A percentile compares a stretch with the other conserved stretches of the same genome.
Conservation (phyloP, 2,888 invertebrate species). For the Drosophila rubida region DNA sequence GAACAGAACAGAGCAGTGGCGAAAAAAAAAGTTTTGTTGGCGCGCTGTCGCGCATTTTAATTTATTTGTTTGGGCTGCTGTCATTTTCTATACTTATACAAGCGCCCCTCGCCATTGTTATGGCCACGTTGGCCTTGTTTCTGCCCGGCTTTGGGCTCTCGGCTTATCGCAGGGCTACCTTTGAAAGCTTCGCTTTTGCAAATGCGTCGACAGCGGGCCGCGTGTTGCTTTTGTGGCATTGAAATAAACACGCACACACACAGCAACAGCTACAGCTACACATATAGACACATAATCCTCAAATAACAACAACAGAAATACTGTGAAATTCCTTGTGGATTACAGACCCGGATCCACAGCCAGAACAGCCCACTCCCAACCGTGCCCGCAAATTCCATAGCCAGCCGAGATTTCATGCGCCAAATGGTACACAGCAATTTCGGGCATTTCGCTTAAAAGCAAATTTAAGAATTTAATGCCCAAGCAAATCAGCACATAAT, state of each 20-base stretch:
- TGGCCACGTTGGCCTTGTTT: constrained; percentile 41
- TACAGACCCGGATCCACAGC: constrained; percentile 63
- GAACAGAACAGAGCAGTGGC: constrained; percentile 11
- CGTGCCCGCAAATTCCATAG: constrained; percentile 42
- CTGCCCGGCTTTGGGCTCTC: constrained; percentile 40
- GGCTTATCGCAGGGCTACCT: constrained; percentile 73
- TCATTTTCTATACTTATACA: constrained; percentile 67
- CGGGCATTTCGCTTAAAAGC: constrained; percentile 46
- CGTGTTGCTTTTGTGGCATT: constrained; percentile 73
- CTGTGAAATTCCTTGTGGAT: constrained; percentile 80
- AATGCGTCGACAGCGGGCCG: constrained; percentile 69
- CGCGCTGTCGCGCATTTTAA: constrained; percentile 82
- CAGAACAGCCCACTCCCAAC: constrained; percentile 21
- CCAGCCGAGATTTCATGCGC: constrained; percentile 73
- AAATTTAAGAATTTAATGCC: constrained; percentile 76
- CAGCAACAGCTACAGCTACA: constrained; percentile 9
- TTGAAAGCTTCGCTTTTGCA: constrained; percentile 48
- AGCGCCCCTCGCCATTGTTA: constrained; percentile 47
- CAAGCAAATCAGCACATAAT: constrained; percentile 75
- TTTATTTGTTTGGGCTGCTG: constrained; percentile 80
- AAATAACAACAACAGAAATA: constrained; percentile 48
- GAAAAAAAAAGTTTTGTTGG: constrained; percentile 57
- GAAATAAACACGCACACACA: constrained; percentile 47
- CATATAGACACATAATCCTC: constrained; percentile 60
- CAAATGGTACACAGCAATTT: constrained; percentile 68